Evolutionary conservation across 2,888 invertebrate genomes (phyloP), one percentile per base, ranked within the genome.

Genomic region (Ariolimax columbianus): DNA sequence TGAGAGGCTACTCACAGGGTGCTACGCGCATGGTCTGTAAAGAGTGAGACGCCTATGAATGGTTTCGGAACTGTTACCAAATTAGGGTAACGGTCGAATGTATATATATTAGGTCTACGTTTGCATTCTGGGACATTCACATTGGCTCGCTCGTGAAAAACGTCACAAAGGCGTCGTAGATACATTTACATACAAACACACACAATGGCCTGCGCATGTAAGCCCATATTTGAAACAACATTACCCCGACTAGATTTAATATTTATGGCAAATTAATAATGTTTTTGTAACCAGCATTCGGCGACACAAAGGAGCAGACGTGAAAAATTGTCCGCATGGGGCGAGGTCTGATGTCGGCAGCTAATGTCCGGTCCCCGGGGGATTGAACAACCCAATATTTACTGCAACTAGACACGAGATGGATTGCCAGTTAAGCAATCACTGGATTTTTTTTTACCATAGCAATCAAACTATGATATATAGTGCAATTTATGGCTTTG

Each of bases 361-460:
- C 51, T 75, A 75, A 75, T 75, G 51, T 33, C 19, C 17, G 47
- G n/a, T n/a, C 17, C 33, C 51, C 33, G 1, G 51, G 33, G 47
- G 23, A 19, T 0, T 19, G 47, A n/a, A 51, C 51, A 75, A 0
- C 51, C 4, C 2, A 75, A 51, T 47, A 33, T 51, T 75, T 33
- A 47, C 75, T 33, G 23, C 51, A 14, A 2, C 51, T 9, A 33
- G 7, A 47, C 51, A 51, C 26, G 30, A 75, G 51, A 75, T 75
- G 40, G 19, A 75, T 75, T 75, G 75, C 75, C 51, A 30, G 75
- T 75, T 75, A 75, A 36, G 75, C 26, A 47, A 33, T 51, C 47
- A 33, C 30, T 75, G 3, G 33, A 75, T 51, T 33, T 3, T 9
- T 1, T 75, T 51, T 6, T 14, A 17, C 33, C 19, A 75, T 55